Base-by-base conservation (phyloP, 2,888 invertebrate species). In the Branchipolynoe longqiensis region DNA sequence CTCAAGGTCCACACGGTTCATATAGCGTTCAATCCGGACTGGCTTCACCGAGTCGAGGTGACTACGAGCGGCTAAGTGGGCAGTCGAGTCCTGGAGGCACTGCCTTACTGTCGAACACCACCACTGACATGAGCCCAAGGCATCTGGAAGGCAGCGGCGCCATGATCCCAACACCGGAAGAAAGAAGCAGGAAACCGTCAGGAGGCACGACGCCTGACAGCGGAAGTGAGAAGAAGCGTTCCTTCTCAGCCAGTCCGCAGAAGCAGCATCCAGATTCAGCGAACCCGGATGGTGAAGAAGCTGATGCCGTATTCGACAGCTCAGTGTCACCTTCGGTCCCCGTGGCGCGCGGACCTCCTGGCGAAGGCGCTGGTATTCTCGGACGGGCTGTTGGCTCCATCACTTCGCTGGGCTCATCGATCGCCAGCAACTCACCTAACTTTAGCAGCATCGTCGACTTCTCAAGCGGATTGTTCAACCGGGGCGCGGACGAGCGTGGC, bases 371-470 rank as follows among this genome's bases (percentile, higher is more conserved):
- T 0, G 87, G 87, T 28, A 82, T 87, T 82, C 82, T 87, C 31
- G 59, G 82, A 8, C 87, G 87, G 18, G 86, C 87, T 4, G 40
- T 86, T 6, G 86, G 85, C 56, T 87, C 86, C 6, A 54, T 87
- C 78, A 85, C 81, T 31, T 87, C 86, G 1, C 36, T 87, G 4
- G 86, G 85, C 2, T 64, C 81, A n/a, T 82, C 83, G 18, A 54
- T 86, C n/a, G 78, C 54, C n/a, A 33, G 48, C 48, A 28, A 54
- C 22, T 84, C 87, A 0, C 91, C 91, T 28, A 90, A 91, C 82
- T 86, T 92, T 78, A 92, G 89, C 87, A 91, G 90, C 95, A 96
- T 98, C 95, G 98, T 98, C 94, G 98, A 98, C 96, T 97, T 98
- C 95, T 97, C 98, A 94, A 97, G 97, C 93, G 98, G 98, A 94